A percentile compares a stretch with the other conserved stretches of the same genome.
phyloP scores from a whole-genome alignment of 2,888 invertebrate genomes.

The Orchestes rusci region DNA sequence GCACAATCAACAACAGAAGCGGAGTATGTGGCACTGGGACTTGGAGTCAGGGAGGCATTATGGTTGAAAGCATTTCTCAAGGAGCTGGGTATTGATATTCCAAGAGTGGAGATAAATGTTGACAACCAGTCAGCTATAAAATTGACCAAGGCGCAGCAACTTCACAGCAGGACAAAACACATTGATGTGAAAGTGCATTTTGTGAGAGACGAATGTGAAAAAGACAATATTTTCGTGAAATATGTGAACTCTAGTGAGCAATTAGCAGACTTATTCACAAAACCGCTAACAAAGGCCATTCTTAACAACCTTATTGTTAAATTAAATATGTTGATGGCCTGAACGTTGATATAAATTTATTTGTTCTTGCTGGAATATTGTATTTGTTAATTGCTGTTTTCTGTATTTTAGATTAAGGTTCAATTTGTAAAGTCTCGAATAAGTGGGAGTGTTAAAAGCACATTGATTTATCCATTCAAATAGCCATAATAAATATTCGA shows the following conservation, averaged over 20 bases:
- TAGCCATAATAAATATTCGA: too few relatives aligned
- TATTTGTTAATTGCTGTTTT: too few relatives aligned
- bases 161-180: slow-evolving; percentile 11
- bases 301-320: too few relatives aligned
- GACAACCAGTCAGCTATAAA: slow-evolving; percentile 14
- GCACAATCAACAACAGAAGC: slow-evolving; percentile 15
- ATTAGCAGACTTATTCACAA: too few relatives aligned
- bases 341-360: too few relatives aligned
- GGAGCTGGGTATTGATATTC: neutral
- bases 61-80: slow-evolving; percentile 8
- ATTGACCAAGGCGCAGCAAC: neutral
- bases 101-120: neutral
- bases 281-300: too few relatives aligned
- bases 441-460: too few relatives aligned
- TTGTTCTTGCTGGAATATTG: too few relatives aligned
- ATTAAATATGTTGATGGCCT: too few relatives aligned
- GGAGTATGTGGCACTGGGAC: slow-evolving; percentile 10
- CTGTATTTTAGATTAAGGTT: too few relatives aligned
- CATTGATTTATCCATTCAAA: too few relatives aligned
- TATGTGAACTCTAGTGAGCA: slow-evolving; percentile 1
- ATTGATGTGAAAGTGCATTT: neutral
- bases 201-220: neutral
- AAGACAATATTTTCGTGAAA: neutral
- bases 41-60: slow-evolving; percentile 8
- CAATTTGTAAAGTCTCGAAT: too few relatives aligned